A percentile compares a stretch with the other conserved stretches of the same genome.
phyloP scores from a whole-genome alignment of 2,888 invertebrate species.

The Geophilus truncorum region DNA sequence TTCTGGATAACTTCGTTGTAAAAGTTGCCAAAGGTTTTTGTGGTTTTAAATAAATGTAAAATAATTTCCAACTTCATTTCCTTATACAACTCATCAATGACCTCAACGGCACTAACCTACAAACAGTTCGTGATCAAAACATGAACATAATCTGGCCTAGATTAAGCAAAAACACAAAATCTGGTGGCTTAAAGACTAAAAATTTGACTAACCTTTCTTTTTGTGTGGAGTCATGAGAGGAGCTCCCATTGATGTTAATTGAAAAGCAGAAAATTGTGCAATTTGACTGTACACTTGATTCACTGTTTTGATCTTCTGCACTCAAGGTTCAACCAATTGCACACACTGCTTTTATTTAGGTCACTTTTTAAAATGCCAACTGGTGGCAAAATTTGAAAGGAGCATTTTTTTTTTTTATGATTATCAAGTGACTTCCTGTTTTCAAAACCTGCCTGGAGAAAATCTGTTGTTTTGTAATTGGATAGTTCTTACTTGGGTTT shows the following conservation, averaged over 20 bases:
- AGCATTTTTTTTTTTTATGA: not conserved
- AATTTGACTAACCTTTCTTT: not conserved
- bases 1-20: no score
- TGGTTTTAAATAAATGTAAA: not conserved
- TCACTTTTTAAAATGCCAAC: constrained; percentile 7
- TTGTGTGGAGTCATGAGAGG: not conserved
- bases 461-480: no score
- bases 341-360: not conserved
- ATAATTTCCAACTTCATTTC: not conserved
- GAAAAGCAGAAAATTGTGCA: no score
- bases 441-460: no score
- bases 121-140: not conserved
- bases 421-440: not conserved
- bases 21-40: no score
- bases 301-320: not conserved
- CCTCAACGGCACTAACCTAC: not conserved
- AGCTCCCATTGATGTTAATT: not conserved
- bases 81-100: not conserved
- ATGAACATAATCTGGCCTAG: not conserved
- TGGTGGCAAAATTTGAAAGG: not conserved
- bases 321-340: not conserved
- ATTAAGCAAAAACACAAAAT: not conserved
- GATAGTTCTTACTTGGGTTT: no score
- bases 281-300: not conserved
- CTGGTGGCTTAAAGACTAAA: not conserved